Percentiles rank a stretch among this genome's conserved stretches.
Conservation (phyloP, 1,140 invertebrate genomes). For the Sycophila sp. region DNA sequence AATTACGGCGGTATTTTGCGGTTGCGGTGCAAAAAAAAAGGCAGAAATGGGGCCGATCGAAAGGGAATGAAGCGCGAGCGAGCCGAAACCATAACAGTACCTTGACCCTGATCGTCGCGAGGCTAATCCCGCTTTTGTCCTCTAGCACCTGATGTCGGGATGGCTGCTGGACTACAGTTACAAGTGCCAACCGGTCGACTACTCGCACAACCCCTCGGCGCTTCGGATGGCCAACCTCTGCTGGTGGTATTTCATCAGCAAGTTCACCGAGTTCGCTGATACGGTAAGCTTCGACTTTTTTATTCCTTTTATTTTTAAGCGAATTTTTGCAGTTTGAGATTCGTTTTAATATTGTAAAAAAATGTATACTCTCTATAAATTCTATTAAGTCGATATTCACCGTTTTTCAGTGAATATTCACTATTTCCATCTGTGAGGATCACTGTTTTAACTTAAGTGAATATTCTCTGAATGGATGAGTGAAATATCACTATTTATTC, state of each 20-base stretch:
- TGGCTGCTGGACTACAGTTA: slow-evolving; percentile 91
- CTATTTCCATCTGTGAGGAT: too few relatives aligned
- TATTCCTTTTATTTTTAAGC: too few relatives aligned
- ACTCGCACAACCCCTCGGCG: slow-evolving; percentile 76
- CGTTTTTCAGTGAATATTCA: too few relatives aligned
- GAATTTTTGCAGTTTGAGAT: too few relatives aligned
- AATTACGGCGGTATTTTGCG: background rate
- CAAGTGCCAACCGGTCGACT: slow-evolving; percentile 93
- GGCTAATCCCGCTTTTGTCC: too few relatives aligned
- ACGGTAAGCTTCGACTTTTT: slow-evolving; percentile 72
- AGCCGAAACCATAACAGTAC: background rate
- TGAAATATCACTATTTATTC: too few relatives aligned
- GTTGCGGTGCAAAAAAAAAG: background rate
- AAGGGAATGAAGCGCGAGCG: background rate
- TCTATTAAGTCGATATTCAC: too few relatives aligned
- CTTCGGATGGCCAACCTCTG: slow-evolving; percentile 91
- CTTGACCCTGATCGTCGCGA: background rate
- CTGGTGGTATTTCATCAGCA: slow-evolving; percentile 98
- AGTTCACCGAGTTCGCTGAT: slow-evolving; percentile 95
- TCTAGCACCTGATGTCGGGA: slow-evolving; percentile 83
- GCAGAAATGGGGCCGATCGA: background rate
- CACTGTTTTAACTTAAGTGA: too few relatives aligned
- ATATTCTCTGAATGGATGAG: too few relatives aligned
- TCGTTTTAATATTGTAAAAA: too few relatives aligned
- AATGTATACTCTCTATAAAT: too few relatives aligned